Evolutionary conservation across 2,113 vertebrate genomes (phyloP).

Genomic region (Odocoileus virginianus): DNA sequence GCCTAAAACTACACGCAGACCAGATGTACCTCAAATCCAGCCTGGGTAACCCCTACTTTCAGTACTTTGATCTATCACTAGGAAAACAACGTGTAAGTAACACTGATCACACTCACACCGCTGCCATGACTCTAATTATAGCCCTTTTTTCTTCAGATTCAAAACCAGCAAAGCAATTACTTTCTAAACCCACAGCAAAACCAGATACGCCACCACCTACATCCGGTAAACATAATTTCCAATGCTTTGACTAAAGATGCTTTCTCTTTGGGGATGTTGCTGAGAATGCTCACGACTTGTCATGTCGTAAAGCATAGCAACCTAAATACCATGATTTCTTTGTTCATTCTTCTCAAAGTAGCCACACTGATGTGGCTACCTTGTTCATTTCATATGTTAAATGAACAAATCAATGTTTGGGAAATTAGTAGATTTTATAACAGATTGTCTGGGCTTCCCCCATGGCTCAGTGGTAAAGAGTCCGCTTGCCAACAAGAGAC

Average conservation of each 20-base stretch:
- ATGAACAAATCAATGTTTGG: background rate
- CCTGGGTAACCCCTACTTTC: slow-evolving; percentile 25
- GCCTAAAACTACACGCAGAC: slow-evolving; percentile 15
- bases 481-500: background rate
- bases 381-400: background rate
- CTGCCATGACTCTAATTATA: background rate
- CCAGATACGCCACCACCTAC: slow-evolving; percentile 66
- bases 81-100: background rate
- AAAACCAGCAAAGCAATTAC: slow-evolving; percentile 61
- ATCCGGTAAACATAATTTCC: slow-evolving; percentile 70
- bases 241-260: background rate
- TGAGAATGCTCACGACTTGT: background rate
- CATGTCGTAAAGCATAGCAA: background rate
- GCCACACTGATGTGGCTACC: background rate
- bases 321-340: background rate
- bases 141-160: slow-evolving; percentile 67
- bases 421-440: background rate
- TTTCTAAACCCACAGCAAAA: slow-evolving; percentile 66
- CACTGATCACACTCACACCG: background rate
- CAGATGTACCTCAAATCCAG: slow-evolving; percentile 1
- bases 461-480: background rate
- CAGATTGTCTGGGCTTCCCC: background rate
- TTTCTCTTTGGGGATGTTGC: background rate
- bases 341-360: background rate
- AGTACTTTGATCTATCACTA: background rate